Conservation (phyloP, 1,140 invertebrate species). For the Drosophila aff. region DNA sequence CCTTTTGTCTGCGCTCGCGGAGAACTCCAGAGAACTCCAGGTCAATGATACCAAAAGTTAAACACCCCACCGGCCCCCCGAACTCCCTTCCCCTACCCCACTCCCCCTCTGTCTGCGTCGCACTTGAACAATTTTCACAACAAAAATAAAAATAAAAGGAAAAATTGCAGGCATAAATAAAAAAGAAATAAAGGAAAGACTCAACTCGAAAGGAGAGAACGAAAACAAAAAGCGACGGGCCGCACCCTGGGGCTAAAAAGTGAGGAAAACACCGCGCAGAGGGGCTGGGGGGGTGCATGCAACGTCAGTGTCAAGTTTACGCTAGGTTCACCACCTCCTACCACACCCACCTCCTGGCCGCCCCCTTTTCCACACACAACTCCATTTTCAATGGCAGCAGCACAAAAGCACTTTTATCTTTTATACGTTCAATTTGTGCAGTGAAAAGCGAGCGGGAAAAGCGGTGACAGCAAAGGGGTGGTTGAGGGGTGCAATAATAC, state of each 20-base stretch:
- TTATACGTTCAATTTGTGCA: slow-evolving; percentile 71
- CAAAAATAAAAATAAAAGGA: slow-evolving; percentile 30
- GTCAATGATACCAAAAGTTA: slow-evolving; percentile 84
- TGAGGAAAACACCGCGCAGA: neutral
- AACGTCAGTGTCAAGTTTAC: slow-evolving; percentile 83
- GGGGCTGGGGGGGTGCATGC: slow-evolving; percentile 16
- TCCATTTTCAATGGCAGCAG: slow-evolving; percentile 84
- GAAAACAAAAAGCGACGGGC: slow-evolving; percentile 47
- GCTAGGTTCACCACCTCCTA: slow-evolving; percentile 41
- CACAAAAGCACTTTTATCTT: slow-evolving; percentile 80
- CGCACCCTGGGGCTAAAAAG: slow-evolving; percentile 41
- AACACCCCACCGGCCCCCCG: slow-evolving; percentile 60
- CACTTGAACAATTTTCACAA: slow-evolving; percentile 80
- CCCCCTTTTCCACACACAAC: slow-evolving; percentile 46
- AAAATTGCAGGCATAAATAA: slow-evolving; percentile 19
- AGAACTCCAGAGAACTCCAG: slow-evolving; percentile 60
- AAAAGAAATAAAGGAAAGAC: slow-evolving; percentile 30
- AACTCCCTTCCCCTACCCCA: neutral
- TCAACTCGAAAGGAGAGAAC: slow-evolving; percentile 38
- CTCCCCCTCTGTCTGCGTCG: slow-evolving; percentile 62
- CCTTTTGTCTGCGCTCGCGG: slow-evolving; percentile 53
- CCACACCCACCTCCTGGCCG: neutral
- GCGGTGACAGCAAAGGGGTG: neutral
- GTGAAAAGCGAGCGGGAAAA: slow-evolving; percentile 42
- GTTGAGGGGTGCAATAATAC: neutral